phyloP scores from a whole-genome alignment of 2,888 invertebrate species.

The Andrena fulva region DNA sequence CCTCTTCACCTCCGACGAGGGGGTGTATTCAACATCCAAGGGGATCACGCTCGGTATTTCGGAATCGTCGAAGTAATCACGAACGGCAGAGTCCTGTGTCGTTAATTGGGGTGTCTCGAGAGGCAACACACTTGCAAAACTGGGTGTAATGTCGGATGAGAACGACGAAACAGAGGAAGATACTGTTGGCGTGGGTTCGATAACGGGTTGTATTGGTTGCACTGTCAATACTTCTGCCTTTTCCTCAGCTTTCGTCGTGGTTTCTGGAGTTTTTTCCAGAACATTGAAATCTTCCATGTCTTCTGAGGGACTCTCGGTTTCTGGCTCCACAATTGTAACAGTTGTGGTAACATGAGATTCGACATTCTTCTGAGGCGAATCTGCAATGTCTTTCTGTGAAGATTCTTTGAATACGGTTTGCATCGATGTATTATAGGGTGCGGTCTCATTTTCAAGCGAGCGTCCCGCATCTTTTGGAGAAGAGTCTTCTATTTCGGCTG shows the following conservation, averaged over 20 bases:
- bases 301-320: conserved; percentile 1
- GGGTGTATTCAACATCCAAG: conserved; percentile 67
- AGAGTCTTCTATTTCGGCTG: neutral
- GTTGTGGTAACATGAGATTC: neutral
- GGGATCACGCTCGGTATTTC: conserved; percentile 81
- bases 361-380: neutral
- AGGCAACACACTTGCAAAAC: conserved; percentile 58
- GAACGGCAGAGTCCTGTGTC: conserved; percentile 7
- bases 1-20: conserved; percentile 3
- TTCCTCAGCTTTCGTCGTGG: conserved; percentile 10
- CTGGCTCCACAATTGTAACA: neutral
- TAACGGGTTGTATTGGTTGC: conserved; percentile 48
- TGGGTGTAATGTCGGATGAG: conserved; percentile 26
- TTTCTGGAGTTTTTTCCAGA: conserved; percentile 14
- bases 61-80: conserved; percentile 58
- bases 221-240: conserved; percentile 61
- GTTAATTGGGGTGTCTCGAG: conserved; percentile 43
- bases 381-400: neutral
- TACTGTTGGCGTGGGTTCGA: conserved; percentile 22
- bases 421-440: neutral
- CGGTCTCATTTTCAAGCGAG: neutral
- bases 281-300: neutral
- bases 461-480: neutral
- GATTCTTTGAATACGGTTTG: neutral
- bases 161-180: neutral